A percentile compares a stretch with the other conserved stretches of the same genome.
These are phyloP conservation scores for Pachycephus smyrnensis DNA, from an alignment of 2,888 invertebrate species.

Conservation along the genomic window DNA sequence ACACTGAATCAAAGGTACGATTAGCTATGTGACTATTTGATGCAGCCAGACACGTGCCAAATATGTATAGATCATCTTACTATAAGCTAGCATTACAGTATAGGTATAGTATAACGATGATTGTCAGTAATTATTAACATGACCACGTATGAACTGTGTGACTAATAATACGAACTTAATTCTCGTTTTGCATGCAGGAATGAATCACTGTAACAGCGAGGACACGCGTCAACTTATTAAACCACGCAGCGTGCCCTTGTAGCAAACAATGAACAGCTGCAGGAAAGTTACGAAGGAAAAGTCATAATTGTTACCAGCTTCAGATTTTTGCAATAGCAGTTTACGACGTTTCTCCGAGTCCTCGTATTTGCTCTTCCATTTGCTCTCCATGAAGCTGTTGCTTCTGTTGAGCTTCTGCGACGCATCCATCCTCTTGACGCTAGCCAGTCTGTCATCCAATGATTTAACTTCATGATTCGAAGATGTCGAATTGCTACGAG, in stretches of 20 bases:
- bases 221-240: not conserved
- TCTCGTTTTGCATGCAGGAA: slow-evolving; percentile 33
- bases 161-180: slow-evolving; percentile 36
- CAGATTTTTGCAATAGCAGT: slow-evolving; percentile 75
- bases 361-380: slow-evolving; percentile 78
- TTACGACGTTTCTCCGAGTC: slow-evolving; percentile 79
- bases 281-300: not conserved
- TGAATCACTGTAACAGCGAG: slow-evolving; percentile 38
- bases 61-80: not conserved
- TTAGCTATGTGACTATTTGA: not conserved
- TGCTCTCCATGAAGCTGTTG: slow-evolving; percentile 51
- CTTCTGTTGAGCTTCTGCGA: slow-evolving; percentile 45
- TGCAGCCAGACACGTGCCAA: not conserved
- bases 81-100: not conserved
- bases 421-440: slow-evolving; percentile 27
- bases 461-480: not conserved
- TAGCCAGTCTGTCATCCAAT: slow-evolving; percentile 5
- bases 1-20: not conserved
- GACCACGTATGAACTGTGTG: slow-evolving; percentile 33
- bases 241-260: not conserved
- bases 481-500: not conserved
- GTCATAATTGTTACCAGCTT: slow-evolving; percentile 72
- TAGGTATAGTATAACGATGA: not conserved
- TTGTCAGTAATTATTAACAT: slow-evolving; percentile 29
- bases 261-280: not conserved